A percentile compares a stretch with the other conserved stretches of the same genome.
These are phyloP conservation scores for Caenorhabditis virilis DNA, from an alignment of 2,888 invertebrate genomes.

Conservation along the genomic window DNA sequence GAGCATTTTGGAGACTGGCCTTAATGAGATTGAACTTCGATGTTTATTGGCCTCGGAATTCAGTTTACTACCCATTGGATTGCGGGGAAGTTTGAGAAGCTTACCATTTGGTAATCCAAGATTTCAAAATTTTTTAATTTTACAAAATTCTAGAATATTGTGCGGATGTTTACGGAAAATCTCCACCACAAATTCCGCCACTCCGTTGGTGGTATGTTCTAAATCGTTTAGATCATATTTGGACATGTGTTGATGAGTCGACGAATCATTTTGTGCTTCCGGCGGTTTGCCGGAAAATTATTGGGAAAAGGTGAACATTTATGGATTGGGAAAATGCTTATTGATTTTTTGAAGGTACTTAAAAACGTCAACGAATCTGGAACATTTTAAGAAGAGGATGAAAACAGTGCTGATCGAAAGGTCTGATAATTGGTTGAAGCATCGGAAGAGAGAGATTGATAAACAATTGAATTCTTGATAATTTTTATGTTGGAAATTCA, in stretches of 20 bases:
- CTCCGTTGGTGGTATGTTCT: conserved; percentile 23
- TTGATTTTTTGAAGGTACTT: conserved; percentile 22
- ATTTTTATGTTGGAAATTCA: too few relatives aligned
- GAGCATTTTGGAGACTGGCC: conserved; percentile 19
- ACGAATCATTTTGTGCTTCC: conserved; percentile 27
- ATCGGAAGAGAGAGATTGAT: too few relatives aligned
- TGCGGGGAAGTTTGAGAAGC: conserved; percentile 27
- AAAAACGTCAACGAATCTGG: conserved; percentile 12
- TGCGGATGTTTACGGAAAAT: conserved; percentile 30
- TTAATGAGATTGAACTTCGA: conserved; percentile 42
- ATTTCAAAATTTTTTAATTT: too few relatives aligned
- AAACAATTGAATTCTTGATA: too few relatives aligned
- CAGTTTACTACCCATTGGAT: conserved; percentile 31
- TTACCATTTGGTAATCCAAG: conserved; percentile 36
- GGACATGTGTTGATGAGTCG: conserved; percentile 9
- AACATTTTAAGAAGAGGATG: conserved; percentile 25
- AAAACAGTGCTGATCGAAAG: neutral
- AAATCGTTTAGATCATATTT: conserved; percentile 19
- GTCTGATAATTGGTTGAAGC: too few relatives aligned
- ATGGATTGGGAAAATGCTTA: neutral
- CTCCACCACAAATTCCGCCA: conserved; percentile 16
- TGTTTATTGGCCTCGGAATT: conserved; percentile 27
- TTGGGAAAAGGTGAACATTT: conserved; percentile 16
- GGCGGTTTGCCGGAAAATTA: conserved; percentile 11
- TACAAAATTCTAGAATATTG: conserved; percentile 39